A percentile compares a stretch with the other conserved stretches of the same genome.
Conservation (phyloP, 2,113 vertebrate genomes). For the Cercocebus atys region DNA sequence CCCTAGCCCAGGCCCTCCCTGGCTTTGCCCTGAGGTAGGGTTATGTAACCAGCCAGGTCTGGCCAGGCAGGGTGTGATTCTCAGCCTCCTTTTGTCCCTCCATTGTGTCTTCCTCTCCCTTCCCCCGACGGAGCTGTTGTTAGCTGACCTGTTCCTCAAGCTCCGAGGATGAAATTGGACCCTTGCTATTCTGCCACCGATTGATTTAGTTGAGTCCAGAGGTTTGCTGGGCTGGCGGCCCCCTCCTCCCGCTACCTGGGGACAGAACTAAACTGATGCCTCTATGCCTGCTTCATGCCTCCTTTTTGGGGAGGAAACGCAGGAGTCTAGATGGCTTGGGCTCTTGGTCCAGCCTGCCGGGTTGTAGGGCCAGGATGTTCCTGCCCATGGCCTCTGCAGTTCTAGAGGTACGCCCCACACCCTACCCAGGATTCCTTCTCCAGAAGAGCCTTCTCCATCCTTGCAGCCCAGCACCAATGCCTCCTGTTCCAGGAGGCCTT, state of each 20-base stretch:
- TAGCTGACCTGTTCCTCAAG: conserved; percentile 46
- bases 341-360: neutral
- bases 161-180: conserved; percentile 64
- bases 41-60: conserved; percentile 61
- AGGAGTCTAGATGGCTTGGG: neutral
- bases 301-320: neutral
- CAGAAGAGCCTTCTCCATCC: neutral
- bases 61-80: conserved; percentile 32
- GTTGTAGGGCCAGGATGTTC: neutral
- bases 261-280: fast-evolving
- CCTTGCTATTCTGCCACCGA: conserved; percentile 9
- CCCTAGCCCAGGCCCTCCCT: neutral
- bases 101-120: conserved; percentile 51
- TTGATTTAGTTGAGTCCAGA: conserved; percentile 14
- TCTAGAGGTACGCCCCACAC: too few relatives aligned
- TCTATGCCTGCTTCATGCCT: neutral
- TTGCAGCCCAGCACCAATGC: neutral
- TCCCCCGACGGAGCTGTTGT: neutral
- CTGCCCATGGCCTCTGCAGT: neutral
- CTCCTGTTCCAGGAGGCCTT: neutral
- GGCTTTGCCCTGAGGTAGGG: conserved; percentile 60
- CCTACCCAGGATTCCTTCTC: neutral
- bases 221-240: neutral
- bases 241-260: neutral
- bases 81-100: conserved; percentile 48